A percentile compares a stretch with the other conserved stretches of the same genome.
phyloP scores from a whole-genome alignment of 2,888 invertebrate genomes.

The Netelia virgata region DNA sequence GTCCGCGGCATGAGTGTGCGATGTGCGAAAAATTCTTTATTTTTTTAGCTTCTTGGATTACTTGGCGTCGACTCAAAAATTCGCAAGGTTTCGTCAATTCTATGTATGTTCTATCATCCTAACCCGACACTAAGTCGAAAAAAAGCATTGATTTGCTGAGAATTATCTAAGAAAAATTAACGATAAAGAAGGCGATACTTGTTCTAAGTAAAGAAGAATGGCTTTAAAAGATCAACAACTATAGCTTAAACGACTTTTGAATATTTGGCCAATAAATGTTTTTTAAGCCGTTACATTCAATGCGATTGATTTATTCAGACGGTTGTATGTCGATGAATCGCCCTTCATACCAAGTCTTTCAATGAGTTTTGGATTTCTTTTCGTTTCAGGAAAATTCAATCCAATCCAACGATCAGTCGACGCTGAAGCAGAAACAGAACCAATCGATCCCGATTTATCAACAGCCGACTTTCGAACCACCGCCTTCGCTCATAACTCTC shows the following conservation, averaged over 20 bases:
- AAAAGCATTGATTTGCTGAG: not conserved
- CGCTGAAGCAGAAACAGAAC: conserved; percentile 71
- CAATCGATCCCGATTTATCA: conserved; percentile 67
- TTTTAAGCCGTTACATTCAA: not conserved
- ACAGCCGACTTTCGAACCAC: conserved; percentile 86
- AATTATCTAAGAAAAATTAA: too few relatives aligned
- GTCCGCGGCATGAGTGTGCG: not conserved
- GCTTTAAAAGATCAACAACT: too few relatives aligned
- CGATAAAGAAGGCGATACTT: too few relatives aligned
- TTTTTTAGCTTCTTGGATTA: too few relatives aligned
- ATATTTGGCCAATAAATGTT: conserved; percentile 7
- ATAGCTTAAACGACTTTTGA: not conserved
- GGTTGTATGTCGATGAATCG: too few relatives aligned
- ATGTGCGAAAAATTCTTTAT: not conserved
- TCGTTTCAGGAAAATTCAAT: conserved; percentile 72
- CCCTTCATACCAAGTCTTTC: not conserved
- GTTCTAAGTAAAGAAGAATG: too few relatives aligned
- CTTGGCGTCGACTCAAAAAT: too few relatives aligned
- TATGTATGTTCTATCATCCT: not conserved
- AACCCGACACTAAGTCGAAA: not conserved
- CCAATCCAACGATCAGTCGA: conserved; percentile 62
- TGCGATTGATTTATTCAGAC: too few relatives aligned
- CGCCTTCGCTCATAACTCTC: conserved; percentile 90
- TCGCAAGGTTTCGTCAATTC: too few relatives aligned
- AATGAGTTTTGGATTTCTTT: conserved; percentile 17